Percentiles rank a stretch among this genome's conserved stretches.
Conservation (phyloP, 2,888 invertebrate species). For the Rhagium mordax region DNA sequence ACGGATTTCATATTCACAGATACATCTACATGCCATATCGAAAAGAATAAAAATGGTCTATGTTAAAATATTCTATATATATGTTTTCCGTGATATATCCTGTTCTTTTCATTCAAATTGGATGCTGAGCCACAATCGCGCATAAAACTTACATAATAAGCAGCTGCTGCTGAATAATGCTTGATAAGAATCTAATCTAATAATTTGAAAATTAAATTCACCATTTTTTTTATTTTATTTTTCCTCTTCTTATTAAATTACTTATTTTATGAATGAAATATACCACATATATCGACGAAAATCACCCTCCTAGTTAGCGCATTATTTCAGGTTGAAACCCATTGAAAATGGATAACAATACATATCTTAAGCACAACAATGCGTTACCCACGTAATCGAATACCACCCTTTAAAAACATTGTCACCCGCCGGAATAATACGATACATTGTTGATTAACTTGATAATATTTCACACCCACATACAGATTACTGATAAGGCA, state of each 20-base stretch:
- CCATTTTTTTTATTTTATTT: too few species aligned
- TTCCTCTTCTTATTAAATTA: too few species aligned
- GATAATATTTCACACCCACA: background rate
- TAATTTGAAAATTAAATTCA: too few species aligned
- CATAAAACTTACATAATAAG: background rate
- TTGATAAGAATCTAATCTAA: too few species aligned
- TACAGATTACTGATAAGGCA: background rate
- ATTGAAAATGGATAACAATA: too few species aligned
- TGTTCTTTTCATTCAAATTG: background rate
- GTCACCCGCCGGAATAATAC: background rate
- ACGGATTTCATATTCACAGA: background rate
- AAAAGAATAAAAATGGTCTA: constrained; percentile 1
- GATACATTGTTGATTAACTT: background rate
- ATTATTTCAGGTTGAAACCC: too few species aligned
- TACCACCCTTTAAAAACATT: background rate
- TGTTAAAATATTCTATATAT: background rate
- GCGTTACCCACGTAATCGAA: background rate
- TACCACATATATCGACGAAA: too few species aligned
- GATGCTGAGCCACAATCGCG: background rate
- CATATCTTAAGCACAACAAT: too few species aligned
- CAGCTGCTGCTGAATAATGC: background rate
- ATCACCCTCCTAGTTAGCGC: too few species aligned
- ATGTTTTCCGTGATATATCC: background rate
- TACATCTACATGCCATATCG: background rate
- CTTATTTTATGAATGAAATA: too few species aligned